Conservation (phyloP, 2,797 vertebrate genomes). For the Dicrostonyx torquatus region DNA sequence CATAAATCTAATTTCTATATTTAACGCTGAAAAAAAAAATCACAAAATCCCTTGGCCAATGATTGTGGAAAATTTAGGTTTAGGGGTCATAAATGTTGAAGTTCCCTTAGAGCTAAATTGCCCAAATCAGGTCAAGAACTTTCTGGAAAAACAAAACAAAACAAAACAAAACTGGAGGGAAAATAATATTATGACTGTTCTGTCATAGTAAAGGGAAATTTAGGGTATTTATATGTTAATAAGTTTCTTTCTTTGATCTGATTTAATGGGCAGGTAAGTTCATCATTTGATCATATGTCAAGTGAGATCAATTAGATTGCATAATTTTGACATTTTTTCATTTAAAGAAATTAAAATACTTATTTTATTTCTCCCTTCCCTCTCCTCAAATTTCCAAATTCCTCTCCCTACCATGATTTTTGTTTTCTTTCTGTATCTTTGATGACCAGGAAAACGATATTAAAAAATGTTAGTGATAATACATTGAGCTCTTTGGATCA, state of each 20-base stretch:
- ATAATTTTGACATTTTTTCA: background rate
- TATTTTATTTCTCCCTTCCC: background rate
- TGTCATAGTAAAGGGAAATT: background rate
- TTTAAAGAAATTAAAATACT: background rate
- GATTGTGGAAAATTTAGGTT: conserved; percentile 43
- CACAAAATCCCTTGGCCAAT: conserved; percentile 52
- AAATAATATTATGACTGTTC: background rate
- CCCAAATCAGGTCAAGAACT: conserved; percentile 40
- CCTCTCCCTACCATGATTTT: background rate
- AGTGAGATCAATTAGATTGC: background rate
- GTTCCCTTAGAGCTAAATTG: conserved; percentile 44
- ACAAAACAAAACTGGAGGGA: background rate
- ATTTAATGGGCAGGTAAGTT: conserved; percentile 12
- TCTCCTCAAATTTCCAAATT: background rate
- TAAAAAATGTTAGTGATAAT: background rate
- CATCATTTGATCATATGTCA: background rate
- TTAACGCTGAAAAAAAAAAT: conserved; percentile 57
- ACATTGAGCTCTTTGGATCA: conserved; percentile 4
- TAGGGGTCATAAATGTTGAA: background rate
- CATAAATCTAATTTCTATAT: conserved; percentile 63
- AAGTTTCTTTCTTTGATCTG: background rate
- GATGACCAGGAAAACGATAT: background rate
- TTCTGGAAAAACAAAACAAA: conserved; percentile 24
- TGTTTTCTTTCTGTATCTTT: background rate
- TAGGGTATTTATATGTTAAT: background rate